A percentile compares a stretch with the other conserved stretches of the same genome.
phyloP scores from a whole-genome alignment of 2,888 invertebrate species.

The Schizaphis graminum region DNA sequence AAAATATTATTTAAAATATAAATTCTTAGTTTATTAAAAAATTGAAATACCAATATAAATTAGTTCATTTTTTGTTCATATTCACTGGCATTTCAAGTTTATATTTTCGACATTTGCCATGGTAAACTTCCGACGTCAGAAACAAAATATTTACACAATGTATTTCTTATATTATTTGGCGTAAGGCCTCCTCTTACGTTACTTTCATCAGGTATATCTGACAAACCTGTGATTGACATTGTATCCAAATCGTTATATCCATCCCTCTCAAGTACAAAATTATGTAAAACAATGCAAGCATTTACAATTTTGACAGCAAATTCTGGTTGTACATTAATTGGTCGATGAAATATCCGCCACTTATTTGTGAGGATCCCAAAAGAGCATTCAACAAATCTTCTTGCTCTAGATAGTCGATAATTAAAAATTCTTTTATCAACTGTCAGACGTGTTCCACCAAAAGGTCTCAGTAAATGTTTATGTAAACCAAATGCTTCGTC shows the following conservation, averaged over 20 bases:
- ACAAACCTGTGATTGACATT: conserved; percentile 67
- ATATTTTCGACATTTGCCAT: conserved; percentile 67
- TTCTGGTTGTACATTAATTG: conserved; percentile 68
- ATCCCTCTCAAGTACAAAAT: conserved; percentile 68
- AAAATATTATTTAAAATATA: too few relatives aligned
- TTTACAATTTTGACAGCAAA: conserved; percentile 69
- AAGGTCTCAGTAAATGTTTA: conserved; percentile 68
- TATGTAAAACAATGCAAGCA: conserved; percentile 68
- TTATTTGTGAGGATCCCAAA: conserved; percentile 70
- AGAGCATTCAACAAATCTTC: conserved; percentile 68
- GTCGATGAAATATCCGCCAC: conserved; percentile 68
- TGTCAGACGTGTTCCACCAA: conserved; percentile 67
- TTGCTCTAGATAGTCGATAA: conserved; percentile 68
- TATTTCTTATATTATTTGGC: conserved; percentile 68
- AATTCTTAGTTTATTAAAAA: too few relatives aligned
- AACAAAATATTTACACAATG: conserved; percentile 58
- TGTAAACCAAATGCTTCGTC: conserved; percentile 69
- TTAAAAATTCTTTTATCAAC: conserved; percentile 68
- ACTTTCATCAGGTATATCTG: conserved; percentile 67
- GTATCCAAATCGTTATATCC: conserved; percentile 67
- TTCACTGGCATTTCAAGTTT: conserved; percentile 53
- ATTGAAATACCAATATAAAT: too few relatives aligned
- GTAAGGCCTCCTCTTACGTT: conserved; percentile 64
- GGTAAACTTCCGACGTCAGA: conserved; percentile 63
- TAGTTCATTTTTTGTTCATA: too few relatives aligned